These are phyloP conservation scores for Martes martes DNA, from an alignment of 2,113 vertebrate species.

Conservation along the genomic window DNA sequence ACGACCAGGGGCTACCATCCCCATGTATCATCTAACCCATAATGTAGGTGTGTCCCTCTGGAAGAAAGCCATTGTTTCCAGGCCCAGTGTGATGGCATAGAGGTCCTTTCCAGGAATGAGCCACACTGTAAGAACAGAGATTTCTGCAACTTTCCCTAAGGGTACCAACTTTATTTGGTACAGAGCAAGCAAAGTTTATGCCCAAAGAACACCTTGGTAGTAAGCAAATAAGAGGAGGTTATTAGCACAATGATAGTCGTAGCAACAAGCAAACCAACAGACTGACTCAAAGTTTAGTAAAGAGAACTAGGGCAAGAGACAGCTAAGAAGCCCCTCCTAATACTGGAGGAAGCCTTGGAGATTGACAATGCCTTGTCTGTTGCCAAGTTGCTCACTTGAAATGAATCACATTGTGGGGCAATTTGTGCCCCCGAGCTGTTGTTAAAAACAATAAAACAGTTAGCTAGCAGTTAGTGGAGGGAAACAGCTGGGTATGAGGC, in stretches of 20 bases:
- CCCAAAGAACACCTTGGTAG: background rate
- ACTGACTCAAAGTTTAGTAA: background rate
- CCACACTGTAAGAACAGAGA: background rate
- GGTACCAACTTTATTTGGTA: background rate
- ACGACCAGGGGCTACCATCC: background rate
- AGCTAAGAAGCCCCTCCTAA: background rate
- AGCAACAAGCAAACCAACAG: background rate
- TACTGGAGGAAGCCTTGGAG: background rate
- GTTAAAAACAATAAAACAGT: background rate
- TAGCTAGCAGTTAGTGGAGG: background rate
- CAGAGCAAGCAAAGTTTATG: background rate
- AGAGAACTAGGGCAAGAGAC: background rate
- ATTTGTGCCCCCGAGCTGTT: background rate
- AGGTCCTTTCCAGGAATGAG: background rate
- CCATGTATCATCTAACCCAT: accelerated
- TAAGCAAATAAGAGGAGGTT: background rate
- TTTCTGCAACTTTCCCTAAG: background rate
- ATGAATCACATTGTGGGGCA: background rate
- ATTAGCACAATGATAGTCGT: background rate
- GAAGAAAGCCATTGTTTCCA: background rate
- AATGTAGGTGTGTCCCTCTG: too few relatives aligned
- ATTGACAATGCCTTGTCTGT: accelerated
- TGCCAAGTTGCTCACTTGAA: background rate
- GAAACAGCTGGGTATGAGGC: background rate
- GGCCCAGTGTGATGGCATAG: background rate